Percentiles rank a stretch among this genome's conserved stretches.
Evolutionary conservation across 2,797 vertebrate genomes (phyloP).

Genomic region (Coendou prehensilis): DNA sequence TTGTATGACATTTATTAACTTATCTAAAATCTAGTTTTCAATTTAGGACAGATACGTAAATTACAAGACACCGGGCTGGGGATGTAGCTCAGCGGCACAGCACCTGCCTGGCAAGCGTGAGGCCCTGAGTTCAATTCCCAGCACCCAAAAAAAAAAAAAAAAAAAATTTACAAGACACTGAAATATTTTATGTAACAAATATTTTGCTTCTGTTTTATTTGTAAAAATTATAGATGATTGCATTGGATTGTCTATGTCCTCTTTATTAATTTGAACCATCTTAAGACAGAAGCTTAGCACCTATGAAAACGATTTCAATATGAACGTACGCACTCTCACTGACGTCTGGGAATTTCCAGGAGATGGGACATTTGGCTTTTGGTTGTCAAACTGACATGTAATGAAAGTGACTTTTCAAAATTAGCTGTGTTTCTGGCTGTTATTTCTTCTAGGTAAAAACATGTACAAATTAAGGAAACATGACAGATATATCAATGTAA

Average conservation of each 20-base stretch:
- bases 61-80: constrained; percentile 13
- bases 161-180: constrained; percentile 8
- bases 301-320: constrained; percentile 72
- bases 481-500: constrained; percentile 24
- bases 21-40: constrained; percentile 32
- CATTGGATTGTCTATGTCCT: neutral
- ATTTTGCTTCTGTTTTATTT: constrained; percentile 37
- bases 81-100: too few species aligned
- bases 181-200: constrained; percentile 54
- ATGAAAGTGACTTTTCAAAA: constrained; percentile 62
- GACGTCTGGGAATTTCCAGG: constrained; percentile 3
- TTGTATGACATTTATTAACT: neutral
- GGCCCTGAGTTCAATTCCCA: too few species aligned
- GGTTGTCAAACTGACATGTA: constrained; percentile 65
- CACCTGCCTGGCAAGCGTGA: too few species aligned
- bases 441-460: constrained; percentile 67
- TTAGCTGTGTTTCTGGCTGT: neutral
- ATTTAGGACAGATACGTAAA: neutral
- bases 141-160: too few species aligned
- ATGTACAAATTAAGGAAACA: constrained; percentile 27
- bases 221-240: constrained; percentile 59
- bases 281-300: constrained; percentile 69
- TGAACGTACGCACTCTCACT: constrained; percentile 83
- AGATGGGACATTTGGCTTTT: constrained; percentile 69
- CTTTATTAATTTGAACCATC: constrained; percentile 57